A percentile compares a stretch with the other conserved stretches of the same genome.
Conservation (phyloP, 2,888 invertebrate genomes). For the Zaprionus lineosus region DNA sequence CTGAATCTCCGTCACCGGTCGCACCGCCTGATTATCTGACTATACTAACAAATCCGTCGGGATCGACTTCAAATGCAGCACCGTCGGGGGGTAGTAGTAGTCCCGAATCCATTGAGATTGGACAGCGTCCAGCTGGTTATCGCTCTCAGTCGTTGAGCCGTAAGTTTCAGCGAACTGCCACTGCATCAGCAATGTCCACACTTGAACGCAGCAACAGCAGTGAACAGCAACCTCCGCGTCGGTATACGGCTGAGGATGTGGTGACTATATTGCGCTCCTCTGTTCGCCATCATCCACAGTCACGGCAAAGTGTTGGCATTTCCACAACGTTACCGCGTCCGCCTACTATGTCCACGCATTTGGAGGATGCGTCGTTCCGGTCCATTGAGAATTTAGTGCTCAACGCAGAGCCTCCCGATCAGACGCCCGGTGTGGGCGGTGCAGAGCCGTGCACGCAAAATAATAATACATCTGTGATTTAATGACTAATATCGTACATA, state of each 20-base stretch:
- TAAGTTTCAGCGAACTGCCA: slow-evolving; percentile 48
- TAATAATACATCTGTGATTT: slow-evolving; percentile 82
- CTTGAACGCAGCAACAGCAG: slow-evolving; percentile 29
- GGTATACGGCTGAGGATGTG: slow-evolving; percentile 81
- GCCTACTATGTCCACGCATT: slow-evolving; percentile 61
- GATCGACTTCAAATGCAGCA: slow-evolving; percentile 15
- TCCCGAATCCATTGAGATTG: slow-evolving; percentile 72
- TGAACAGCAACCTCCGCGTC: slow-evolving; percentile 41
- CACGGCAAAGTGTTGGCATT: slow-evolving; percentile 22
- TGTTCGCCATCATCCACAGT: slow-evolving; percentile 54
- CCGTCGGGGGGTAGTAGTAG: slow-evolving; percentile 38
- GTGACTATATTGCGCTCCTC: slow-evolving; percentile 80
- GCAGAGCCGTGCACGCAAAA: slow-evolving; percentile 37
- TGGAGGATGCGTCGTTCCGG: slow-evolving; percentile 70
- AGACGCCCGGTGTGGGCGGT: slow-evolving; percentile 73
- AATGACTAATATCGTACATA: slow-evolving; percentile 68
- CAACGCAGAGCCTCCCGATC: slow-evolving; percentile 79
- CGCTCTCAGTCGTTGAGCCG: slow-evolving; percentile 76
- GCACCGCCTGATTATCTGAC: slow-evolving; percentile 80
- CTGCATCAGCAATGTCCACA: slow-evolving; percentile 20
- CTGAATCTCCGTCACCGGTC: slow-evolving; percentile 52
- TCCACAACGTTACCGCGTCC: slow-evolving; percentile 59
- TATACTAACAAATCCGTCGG: slow-evolving; percentile 62
- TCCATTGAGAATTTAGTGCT: slow-evolving; percentile 81
- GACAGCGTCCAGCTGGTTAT: slow-evolving; percentile 56